Evolutionary conservation across 2,888 invertebrate species (phyloP), one percentile per base, ranked within the genome.

Genomic region (Formica aserva): DNA sequence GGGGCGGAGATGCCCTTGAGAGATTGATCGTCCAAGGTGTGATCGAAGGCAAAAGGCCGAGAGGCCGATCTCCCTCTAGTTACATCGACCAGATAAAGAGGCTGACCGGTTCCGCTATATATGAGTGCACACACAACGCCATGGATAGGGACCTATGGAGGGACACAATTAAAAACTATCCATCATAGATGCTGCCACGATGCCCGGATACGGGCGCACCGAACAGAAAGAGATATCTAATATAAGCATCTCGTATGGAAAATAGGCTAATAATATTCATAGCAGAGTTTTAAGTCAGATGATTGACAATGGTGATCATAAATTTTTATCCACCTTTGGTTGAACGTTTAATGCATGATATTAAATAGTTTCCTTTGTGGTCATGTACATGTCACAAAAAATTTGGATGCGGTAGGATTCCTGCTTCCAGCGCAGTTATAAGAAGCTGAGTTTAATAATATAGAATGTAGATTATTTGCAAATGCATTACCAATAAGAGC

Each of bases 401-500:
- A 55, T 55, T 55, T 22, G 55, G n/a, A n/a, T 55, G n/a, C 9
- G 55, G 55, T n/a, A 55, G n/a, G 1, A 55, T 55, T 55, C 63
- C 63, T 63, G 63, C 63, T 26, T 63, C 32, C 35, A 63, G 32
- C 8, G 29, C 63, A 32, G 32, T 26, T 26, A 22, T 63, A 22
- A 63, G 32, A 63, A 26, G 13, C 62, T 62, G 62, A 62, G 3
- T 63, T 63, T 63, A 63, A 63, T 63, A 63, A 63, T n/a, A 63
- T 32, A 63, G 32, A 63, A n/a, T 32, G 18, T 45, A 45, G 45
- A 45, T 45, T 45, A 45, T 18, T 63, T 63, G 63, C 63, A 26
- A 63, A 63, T 63, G 63, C 63, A 32, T 63, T 63, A 35, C n/a
- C 63, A 32, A 63, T 32, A 29, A 63, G 32, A 63, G 35, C 35